phyloP scores from a whole-genome alignment of 2,888 invertebrate species.

The Caenorhabditis imperialis region DNA sequence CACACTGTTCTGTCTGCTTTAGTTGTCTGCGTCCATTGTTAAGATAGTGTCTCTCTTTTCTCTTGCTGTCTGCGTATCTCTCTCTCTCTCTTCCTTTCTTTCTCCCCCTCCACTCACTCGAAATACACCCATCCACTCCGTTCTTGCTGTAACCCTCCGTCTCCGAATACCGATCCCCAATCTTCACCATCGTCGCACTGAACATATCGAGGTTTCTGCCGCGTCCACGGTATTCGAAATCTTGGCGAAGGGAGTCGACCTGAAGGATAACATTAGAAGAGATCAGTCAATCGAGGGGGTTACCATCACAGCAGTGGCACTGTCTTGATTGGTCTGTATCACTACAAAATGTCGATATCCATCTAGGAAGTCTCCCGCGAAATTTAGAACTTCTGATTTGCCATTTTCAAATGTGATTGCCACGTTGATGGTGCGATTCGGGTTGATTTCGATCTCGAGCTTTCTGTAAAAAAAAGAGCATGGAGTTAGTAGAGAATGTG shows the following conservation, averaged over 20 bases:
- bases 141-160: slow-evolving; percentile 41
- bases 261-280: slow-evolving; percentile 25
- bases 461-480: slow-evolving; percentile 42
- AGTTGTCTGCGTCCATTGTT: too few species aligned
- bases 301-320: slow-evolving; percentile 60
- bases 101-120: slow-evolving; percentile 57
- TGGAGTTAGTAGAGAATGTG: too few species aligned
- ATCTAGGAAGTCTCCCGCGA: slow-evolving; percentile 70
- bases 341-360: slow-evolving; percentile 72
- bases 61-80: too few species aligned
- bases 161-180: slow-evolving; percentile 47
- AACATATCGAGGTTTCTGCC: slow-evolving; percentile 53
- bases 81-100: too few species aligned
- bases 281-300: too few species aligned
- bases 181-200: slow-evolving; percentile 31
- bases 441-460: slow-evolving; percentile 66
- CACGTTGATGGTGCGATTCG: slow-evolving; percentile 67
- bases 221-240: slow-evolving; percentile 32
- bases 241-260: slow-evolving; percentile 58
- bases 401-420: slow-evolving; percentile 53
- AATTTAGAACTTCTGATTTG: slow-evolving; percentile 56
- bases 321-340: slow-evolving; percentile 54
- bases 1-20: too few species aligned
- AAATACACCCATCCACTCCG: slow-evolving; percentile 60
- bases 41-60: too few species aligned